Evolutionary conservation across 1,140 invertebrate species (phyloP), one percentile per base, ranked within the genome.

Genomic region (Philotrypesis tridentata): DNA sequence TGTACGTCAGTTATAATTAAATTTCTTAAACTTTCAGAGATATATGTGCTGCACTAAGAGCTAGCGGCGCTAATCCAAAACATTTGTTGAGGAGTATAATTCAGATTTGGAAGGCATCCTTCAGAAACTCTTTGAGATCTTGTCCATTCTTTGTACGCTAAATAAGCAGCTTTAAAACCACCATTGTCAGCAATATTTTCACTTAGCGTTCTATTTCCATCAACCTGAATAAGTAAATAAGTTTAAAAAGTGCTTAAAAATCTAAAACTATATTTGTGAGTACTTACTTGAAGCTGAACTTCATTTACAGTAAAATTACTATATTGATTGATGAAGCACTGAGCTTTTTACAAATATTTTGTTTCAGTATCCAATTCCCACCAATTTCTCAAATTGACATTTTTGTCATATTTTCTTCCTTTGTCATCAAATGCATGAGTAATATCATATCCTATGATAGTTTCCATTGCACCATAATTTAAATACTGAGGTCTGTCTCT

Each of bases 381-480:
- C 95, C 95, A 95, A 82, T 95, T 92, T 4, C 91, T 90, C 80
- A 95, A 88, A 85, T 95, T 94, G 2, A 95, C 95, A 65, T 94
- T 90, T 70, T 93, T 93, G 86, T 95, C 94, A 88, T 93, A 95
- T 90, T 95, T 94, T 27, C 94, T 90, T 25, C 93, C 92, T 89
- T 92, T 84, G 86, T 94, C 94, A 90, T 95, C 94, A 89, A 95
- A 95, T 23, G 91, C 92, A 71, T 93, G 92, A 7, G 92, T 93
- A 25, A 93, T 92, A 88, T 93, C 93, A 82, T 93, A 92, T 7
- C 93, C 95, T 89, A 95, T 95, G n/a, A 95, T 93, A 85, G 94
- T 95, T 29, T 95, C 95, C 87, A 95, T 95, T 23, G 93, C 94
- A 93, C 93, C 95, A 90, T 95, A 96, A 87, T 96, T 96, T 89